A percentile compares a stretch with the other conserved stretches of the same genome.
Conservation (phyloP, 2,113 vertebrate species). For the Jaculus jaculus region DNA sequence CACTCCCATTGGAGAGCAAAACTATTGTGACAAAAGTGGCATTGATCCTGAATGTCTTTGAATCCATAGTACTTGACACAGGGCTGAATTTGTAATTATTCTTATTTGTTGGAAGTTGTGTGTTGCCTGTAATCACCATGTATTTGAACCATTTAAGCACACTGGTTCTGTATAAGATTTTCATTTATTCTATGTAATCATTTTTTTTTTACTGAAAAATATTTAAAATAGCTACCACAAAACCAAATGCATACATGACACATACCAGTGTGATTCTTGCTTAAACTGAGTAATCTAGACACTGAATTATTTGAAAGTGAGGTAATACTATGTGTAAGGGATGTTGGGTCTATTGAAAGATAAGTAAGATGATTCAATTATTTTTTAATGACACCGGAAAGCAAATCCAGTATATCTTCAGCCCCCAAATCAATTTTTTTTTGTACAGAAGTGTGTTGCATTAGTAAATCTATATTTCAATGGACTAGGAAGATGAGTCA, state of each 20-base stretch:
- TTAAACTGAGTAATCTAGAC: neutral
- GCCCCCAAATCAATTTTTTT: neutral
- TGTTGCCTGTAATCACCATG: neutral
- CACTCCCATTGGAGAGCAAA: neutral
- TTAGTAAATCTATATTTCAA: neutral
- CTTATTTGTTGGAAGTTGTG: neutral
- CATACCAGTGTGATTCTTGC: neutral
- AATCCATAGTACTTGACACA: neutral
- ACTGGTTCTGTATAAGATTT: neutral
- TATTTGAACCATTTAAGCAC: constrained; percentile 37
- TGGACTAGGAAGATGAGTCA: neutral
- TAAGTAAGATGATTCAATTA: neutral
- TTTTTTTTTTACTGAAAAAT: neutral
- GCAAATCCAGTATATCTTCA: neutral
- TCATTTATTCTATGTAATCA: neutral
- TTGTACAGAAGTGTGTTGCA: neutral
- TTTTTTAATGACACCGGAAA: neutral
- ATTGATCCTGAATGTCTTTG: neutral
- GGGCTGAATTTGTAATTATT: neutral
- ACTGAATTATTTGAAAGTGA: neutral
- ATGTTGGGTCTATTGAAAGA: neutral
- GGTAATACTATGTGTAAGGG: neutral
- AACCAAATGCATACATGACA: neutral
- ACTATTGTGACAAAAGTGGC: neutral
- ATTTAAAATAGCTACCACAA: neutral